Base-by-base conservation (phyloP, 1,140 invertebrate species). In the Pantala flavescens region DNA sequence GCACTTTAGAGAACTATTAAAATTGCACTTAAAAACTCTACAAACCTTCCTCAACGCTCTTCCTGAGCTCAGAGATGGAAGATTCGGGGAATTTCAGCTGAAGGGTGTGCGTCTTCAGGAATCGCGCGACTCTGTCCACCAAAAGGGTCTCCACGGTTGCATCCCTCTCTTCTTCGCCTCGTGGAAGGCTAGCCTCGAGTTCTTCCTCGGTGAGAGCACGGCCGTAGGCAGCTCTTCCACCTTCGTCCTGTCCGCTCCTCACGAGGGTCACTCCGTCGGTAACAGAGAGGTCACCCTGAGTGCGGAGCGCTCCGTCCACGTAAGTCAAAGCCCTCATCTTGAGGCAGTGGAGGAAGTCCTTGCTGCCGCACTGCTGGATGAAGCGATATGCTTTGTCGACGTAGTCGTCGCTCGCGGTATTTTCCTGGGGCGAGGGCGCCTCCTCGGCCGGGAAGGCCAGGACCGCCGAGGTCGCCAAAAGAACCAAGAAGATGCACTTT, bases 81-180 rank as follows among this genome's bases (percentile, higher is more conserved):
- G 49, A 86, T 75, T 88, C 88, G 24, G 91, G 91, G 16, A 93
- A 82, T 80, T 89, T 91, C 76, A 93, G 87, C 81, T 93, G 90
- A 70, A 93, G 85, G 19, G 91, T 91, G 81, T 92, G 91, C 73
- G 89, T 90, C 76, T 90, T 88, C 72, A 93, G 84, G 85, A 92
- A 93, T 75, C 88, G 87, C 75, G 89, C 87, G 42, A 91, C 86
- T 70, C 88, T 87, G 78, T 94, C 91, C 23, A 91, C 82, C 36
- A 93, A 83, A 72, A 91, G 86, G n/a, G 88, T 87, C 77, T 93
- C 90, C 7, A 93, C 86, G 73, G 89, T 88, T n/a, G 88, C 85
- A 82, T 94, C 91, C 75, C 90, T 87, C 19, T 89, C 89, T 77
- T 88, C 87, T 21, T 86, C 84, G 78, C 93, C 90, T 14, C 87